phyloP scores from a whole-genome alignment of 2,113 vertebrate genomes.

The Gymnogyps californianus region DNA sequence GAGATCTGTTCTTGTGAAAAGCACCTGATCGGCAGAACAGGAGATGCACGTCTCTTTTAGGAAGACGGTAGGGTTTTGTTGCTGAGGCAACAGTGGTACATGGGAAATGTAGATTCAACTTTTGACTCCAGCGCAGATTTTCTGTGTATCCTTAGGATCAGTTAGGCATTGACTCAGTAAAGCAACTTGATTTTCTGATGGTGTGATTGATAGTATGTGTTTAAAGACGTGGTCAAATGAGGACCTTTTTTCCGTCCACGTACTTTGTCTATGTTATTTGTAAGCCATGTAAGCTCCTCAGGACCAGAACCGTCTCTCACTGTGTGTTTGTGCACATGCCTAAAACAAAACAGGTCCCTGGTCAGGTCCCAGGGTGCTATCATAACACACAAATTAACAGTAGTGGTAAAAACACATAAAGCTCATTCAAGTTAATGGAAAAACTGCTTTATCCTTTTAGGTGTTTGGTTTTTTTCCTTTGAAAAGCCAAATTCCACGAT shows the following conservation, averaged over 20 bases:
- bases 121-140: background rate
- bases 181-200: background rate
- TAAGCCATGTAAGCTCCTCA: background rate
- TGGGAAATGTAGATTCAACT: background rate
- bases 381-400: background rate
- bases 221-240: background rate
- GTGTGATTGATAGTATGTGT: background rate
- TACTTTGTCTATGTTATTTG: background rate
- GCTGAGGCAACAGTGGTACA: background rate
- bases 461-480: background rate
- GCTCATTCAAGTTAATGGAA: background rate
- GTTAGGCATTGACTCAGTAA: background rate
- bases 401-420: background rate
- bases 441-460: background rate
- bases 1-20: constrained; percentile 1
- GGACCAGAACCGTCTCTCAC: background rate
- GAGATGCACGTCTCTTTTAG: background rate
- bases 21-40: background rate
- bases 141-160: background rate
- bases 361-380: background rate
- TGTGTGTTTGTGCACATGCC: background rate
- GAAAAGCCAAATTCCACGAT: background rate
- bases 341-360: background rate
- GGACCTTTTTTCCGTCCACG: background rate
- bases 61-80: background rate